Base-by-base conservation (phyloP, 2,888 invertebrate species). In the Stenodema calcarata region DNA sequence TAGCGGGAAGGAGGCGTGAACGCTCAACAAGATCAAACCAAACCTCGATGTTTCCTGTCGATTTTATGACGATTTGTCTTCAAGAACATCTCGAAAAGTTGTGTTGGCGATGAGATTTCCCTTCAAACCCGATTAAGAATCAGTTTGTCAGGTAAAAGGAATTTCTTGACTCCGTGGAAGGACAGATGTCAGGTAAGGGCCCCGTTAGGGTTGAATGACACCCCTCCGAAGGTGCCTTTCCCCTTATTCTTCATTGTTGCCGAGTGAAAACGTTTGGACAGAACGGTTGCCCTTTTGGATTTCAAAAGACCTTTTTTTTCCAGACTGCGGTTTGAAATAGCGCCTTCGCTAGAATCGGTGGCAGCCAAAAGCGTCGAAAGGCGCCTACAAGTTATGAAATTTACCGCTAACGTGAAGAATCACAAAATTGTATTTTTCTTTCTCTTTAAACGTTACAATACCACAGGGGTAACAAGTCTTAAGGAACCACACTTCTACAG, bases 121-220 rank as follows among this genome's bases (percentile, higher is more conserved):
- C 62, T 62, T 62, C 62, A 62, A 62, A 62, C 62, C 62, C 62
- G 62, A 62, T 62, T 62, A 62, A 23, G 62, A 62, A 30, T n/a
- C 73, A 11, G 73, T 75, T 75, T 18, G 73, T 75, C 73, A 75
- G 73, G 73, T 75, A 75, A n/a, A 75, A 75, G 18, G 73, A 41
- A 75, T 41, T 75, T 35, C 62, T 75, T 30, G 73, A 30, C 41
- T 75, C 62, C 62, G 62, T 62, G 62, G 62, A 62, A 62, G 70
- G 69, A 30, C 82, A 82, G 82, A 82, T 82, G 82, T 82, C 82
- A 82, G 82, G 82, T 82, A 82, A 35, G 41, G 73, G 50, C 85
- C 73, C 75, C 85, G 85, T 85, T 85, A 85, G 85, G 85, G 85
- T 85, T 85, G 85, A 85, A 85, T 85, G 85, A 85, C 85, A 85